Evolutionary conservation across 2,888 invertebrate species (phyloP), one percentile per base, ranked within the genome.

Genomic region (Polia nebulosa): DNA sequence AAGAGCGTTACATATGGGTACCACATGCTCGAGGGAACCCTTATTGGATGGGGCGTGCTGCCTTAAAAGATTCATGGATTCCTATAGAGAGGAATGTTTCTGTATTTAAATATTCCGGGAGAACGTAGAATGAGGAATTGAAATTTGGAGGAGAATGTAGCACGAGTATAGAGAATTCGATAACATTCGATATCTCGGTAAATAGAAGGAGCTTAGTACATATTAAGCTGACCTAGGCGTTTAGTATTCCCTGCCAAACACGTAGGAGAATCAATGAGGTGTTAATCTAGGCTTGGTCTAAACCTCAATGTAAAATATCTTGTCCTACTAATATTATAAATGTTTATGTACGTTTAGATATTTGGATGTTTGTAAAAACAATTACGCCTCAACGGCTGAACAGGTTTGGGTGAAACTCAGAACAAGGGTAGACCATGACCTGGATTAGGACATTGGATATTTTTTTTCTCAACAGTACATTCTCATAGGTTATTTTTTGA

Each of bases 21-120:
- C 76, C 83, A 74, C 73, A 80, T 80, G 84, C 74, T 82, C 78
- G 66, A 67, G 63, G 78, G 80, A 78, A 60, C 73, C 72, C 76
- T 80, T 84, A 84, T 84, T 84, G 82, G 78, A 82, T 74, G 81
- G 75, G 75, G 78, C 71, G 80, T 75, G 82, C 76, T 82, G 76
- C 83, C 80, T 83, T 82, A 75, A 81, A 83, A 83, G 82, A 82
- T 83, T 83, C 84, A 83, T 82, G 82, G 77, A 82, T 68, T 51
- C 59, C 60, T 76, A 76, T 66, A 78, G 72, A 82, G 66, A 58
- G 74, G 68, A 83, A 83, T 83, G 84, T 82, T 76, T 60, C 74
- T 76, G 57, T 82, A 79, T 82, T 83, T 82, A 80, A 83, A 83
- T 82, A 78, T 83, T 83, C 81, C 52, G 57, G 29, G 63, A 65